Evolutionary conservation across 2,888 invertebrate species (phyloP).

Genomic region (Rambutsinella grinnellia): DNA sequence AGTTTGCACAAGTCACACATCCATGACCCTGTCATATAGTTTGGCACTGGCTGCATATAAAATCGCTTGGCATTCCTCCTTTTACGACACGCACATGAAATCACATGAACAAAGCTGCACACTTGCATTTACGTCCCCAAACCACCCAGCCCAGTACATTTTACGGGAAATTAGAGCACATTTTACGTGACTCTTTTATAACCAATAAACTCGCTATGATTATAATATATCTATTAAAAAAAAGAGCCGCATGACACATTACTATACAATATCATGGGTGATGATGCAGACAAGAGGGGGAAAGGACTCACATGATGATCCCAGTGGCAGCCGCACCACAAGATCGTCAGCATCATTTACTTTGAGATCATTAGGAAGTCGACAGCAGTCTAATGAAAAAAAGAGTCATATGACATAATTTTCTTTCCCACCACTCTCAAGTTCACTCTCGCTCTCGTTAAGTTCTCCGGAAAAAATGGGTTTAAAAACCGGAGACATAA

Average conservation of each 20-base stretch:
- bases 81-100: slow-evolving; percentile 34
- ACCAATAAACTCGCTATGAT: no score
- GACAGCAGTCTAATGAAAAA: no score
- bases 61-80: background rate
- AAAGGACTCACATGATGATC: slow-evolving; percentile 34
- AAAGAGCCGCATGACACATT: slow-evolving; percentile 48
- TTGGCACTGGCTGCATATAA: background rate
- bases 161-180: no score
- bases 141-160: no score
- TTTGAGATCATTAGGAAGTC: background rate
- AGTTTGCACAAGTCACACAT: background rate
- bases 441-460: background rate
- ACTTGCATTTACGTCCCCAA: slow-evolving; percentile 24
- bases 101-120: slow-evolving; percentile 49
- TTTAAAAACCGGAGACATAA: slow-evolving; percentile 18
- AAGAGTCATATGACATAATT: slow-evolving; percentile 37
- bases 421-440: background rate
- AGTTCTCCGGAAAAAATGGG: slow-evolving; percentile 7
- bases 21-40: slow-evolving; percentile 9
- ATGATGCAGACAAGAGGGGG: slow-evolving; percentile 15
- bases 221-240: no score
- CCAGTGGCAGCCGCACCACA: slow-evolving; percentile 13
- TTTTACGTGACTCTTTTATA: no score
- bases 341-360: slow-evolving; percentile 24
- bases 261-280: slow-evolving; percentile 17